Evolutionary conservation across 2,113 vertebrate genomes (phyloP), one percentile per base, ranked within the genome.

Genomic region (Oreochromis niloticus): DNA sequence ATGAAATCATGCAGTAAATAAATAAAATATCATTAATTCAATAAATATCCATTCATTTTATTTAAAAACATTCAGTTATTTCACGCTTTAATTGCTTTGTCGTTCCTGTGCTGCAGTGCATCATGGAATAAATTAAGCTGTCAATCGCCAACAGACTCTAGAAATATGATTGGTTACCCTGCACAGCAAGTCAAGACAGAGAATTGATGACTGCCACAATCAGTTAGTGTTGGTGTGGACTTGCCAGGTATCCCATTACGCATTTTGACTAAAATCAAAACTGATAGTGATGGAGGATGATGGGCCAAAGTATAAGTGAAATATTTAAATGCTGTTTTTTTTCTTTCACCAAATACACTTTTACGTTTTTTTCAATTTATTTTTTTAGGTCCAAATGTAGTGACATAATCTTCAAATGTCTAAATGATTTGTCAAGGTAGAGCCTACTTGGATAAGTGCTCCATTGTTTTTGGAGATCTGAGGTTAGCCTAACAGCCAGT

Each of bases 1-100:
- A 46, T 10, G 3, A 73, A 73, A 46, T 27, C 39, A 46, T 27
- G 0, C 13, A 6, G 0, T 1, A 73, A 71, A 41, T 16, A 0
- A 57, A 13, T 56, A 27, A 2, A 10, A 10, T 11, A 27, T 4
- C 6, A 73, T 73, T 46, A 22, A 73, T 4, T 46, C 1, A 10
- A 46, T 46, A 46, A 48, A 75, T 75, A 30, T 43, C 7, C 7
- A 71, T 73, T 16, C 8, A 46, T 75, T 46, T 48, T 17, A 2
- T 46, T 73, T 46, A 2, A 4, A 27, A 6, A 2, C 19, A 39
- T 0, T 34, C 22, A 43, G 13, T 71, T 46, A 16, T 73, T 73
- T 27, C 2, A 46, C 8, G 16, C 8, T 73, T 46, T 73, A 16
- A 73, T 73, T 46, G 24, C 24, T 71, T 73, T 24, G 8, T 27